Percentiles rank a stretch among this genome's conserved stretches.
These are phyloP conservation scores for Galago senegalensis DNA, from an alignment of 2,797 vertebrate genomes.

Conservation along the genomic window DNA sequence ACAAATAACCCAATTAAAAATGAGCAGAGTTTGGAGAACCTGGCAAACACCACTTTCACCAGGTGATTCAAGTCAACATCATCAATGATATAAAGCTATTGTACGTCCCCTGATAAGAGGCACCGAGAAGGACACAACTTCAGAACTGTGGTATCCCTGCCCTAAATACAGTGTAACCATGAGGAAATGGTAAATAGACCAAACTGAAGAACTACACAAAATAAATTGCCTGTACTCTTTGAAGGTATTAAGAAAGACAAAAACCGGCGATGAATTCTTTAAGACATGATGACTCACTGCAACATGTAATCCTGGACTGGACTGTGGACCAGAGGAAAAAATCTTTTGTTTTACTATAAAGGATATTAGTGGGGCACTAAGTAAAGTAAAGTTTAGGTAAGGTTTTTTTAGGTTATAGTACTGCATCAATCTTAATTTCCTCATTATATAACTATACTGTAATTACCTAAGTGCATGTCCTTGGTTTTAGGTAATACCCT, in stretches of 20 bases:
- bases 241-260: slow-evolving; percentile 44
- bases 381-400: neutral
- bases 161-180: neutral
- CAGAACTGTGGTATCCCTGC: neutral
- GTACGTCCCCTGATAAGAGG: neutral
- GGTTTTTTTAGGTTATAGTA: neutral
- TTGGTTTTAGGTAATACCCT: neutral
- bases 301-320: neutral
- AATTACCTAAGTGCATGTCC: neutral
- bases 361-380: neutral
- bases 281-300: neutral
- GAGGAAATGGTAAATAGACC: slow-evolving; percentile 25
- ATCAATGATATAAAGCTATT: neutral
- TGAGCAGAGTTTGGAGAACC: neutral
- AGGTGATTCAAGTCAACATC: neutral
- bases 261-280: neutral
- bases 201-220: neutral
- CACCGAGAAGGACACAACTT: neutral
- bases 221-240: neutral
- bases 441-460: neutral
- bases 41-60: neutral
- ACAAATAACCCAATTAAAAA: slow-evolving; percentile 36
- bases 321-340: neutral
- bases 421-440: neutral
- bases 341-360: slow-evolving; percentile 1